Conservation (phyloP, 1,140 invertebrate species). For the Apis laboriosa region DNA sequence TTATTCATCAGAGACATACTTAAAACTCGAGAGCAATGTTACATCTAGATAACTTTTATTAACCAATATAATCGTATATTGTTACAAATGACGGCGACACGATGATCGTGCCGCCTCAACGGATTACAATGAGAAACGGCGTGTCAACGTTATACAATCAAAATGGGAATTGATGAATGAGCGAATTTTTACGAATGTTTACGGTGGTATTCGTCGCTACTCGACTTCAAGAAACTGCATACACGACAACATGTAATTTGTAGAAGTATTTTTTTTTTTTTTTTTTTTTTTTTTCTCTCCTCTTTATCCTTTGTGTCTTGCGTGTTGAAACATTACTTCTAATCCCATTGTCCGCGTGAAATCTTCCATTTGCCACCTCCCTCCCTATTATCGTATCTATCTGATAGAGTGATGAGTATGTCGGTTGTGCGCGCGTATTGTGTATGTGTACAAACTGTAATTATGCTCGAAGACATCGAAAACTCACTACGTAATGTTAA, state of each 20-base stretch:
- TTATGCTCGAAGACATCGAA: slow-evolving; percentile 81
- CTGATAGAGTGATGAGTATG: slow-evolving; percentile 70
- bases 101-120: slow-evolving; percentile 72
- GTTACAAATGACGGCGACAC: slow-evolving; percentile 78
- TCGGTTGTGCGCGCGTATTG: slow-evolving; percentile 77
- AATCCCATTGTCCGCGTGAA: slow-evolving; percentile 26
- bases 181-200: slow-evolving; percentile 72
- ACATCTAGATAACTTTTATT: slow-evolving; percentile 82
- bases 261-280: slow-evolving; percentile 27
- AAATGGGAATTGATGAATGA: slow-evolving; percentile 77
- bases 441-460: slow-evolving; percentile 79
- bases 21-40: slow-evolving; percentile 25
- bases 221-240: slow-evolving; percentile 79
- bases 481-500: slow-evolving; percentile 79
- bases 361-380: slow-evolving; percentile 27
- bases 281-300: background rate
- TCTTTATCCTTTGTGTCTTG: slow-evolving; percentile 55
- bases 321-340: slow-evolving; percentile 36
- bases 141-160: slow-evolving; percentile 78
- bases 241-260: slow-evolving; percentile 79
- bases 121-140: slow-evolving; percentile 78
- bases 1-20: no score
- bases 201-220: slow-evolving; percentile 74
- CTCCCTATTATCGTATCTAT: slow-evolving; percentile 53
- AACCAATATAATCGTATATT: slow-evolving; percentile 80